These are phyloP conservation scores for Scylla paramamosain DNA, from an alignment of 1,140 invertebrate species.

Conservation along the genomic window DNA sequence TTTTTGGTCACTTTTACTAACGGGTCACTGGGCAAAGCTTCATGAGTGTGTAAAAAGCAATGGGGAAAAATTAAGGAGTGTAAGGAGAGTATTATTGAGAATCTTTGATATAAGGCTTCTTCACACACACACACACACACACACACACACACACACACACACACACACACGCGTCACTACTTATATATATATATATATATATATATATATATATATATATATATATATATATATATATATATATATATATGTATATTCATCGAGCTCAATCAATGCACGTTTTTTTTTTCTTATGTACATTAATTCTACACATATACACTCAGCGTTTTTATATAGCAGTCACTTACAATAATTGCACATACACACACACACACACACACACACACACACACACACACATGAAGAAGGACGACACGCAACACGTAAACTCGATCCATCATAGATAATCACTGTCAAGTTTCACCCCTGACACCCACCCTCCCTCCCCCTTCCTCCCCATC, in stretches of 20 bases:
- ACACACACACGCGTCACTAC: not conserved
- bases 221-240: no score
- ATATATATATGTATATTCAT: no score
- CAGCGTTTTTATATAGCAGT: no score
- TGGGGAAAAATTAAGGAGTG: not conserved
- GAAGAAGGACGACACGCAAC: not conserved
- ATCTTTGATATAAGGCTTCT: no score
- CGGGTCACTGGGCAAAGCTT: not conserved
- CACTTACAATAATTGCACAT: not conserved
- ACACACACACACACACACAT: slow-evolving; percentile 31
- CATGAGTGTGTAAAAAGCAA: not conserved
- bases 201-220: slow-evolving; percentile 18
- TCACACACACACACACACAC: no score
- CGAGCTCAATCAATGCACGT: no score
- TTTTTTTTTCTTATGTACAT: no score
- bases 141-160: no score
- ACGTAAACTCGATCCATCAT: not conserved
- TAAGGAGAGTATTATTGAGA: no score
- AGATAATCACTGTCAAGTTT: not conserved
- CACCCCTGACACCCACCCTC: not conserved
- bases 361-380: slow-evolving; percentile 24
- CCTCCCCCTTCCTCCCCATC: not conserved
- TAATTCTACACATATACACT: no score
- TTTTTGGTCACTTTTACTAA: not conserved
- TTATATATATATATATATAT: slow-evolving; percentile 29